Conservation (phyloP, 2,797 vertebrate genomes). For the Remorina albescens region DNA sequence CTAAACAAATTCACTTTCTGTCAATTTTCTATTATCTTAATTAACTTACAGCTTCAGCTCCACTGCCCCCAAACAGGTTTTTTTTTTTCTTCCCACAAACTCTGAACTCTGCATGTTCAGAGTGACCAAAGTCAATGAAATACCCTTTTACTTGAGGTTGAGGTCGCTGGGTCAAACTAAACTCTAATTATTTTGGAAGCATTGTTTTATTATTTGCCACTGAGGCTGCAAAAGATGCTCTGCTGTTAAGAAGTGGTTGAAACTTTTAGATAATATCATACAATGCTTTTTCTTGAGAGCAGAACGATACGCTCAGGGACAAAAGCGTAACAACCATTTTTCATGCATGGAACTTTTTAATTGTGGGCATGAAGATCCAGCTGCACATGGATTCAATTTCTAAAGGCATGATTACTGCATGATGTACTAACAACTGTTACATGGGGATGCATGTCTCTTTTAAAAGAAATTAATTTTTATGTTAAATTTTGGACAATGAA, state of each 20-base stretch:
- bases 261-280: constrained; percentile 16
- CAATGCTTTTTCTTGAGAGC: constrained; percentile 4
- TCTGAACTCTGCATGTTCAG: too few species aligned
- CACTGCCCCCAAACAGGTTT: too few species aligned
- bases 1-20: neutral
- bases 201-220: constrained; percentile 10
- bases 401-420: constrained; percentile 25
- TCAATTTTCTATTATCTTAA: neutral
- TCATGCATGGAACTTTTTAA: constrained; percentile 40
- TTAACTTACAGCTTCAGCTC: too few species aligned
- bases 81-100: too few species aligned
- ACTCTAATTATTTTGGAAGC: constrained; percentile 15
- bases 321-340: constrained; percentile 33
- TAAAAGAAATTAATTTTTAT: neutral
- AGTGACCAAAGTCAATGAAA: neutral
- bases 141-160: neutral
- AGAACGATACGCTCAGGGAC: constrained; percentile 10
- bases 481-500: constrained; percentile 20
- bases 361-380: constrained; percentile 27
- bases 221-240: constrained; percentile 43
- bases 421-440: constrained; percentile 19
- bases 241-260: constrained; percentile 20
- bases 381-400: constrained; percentile 28
- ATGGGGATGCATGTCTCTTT: neutral
- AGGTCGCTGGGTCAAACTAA: neutral